These are phyloP conservation scores for Cryptops parisi DNA, from an alignment of 2,888 invertebrate genomes.

Conservation along the genomic window DNA sequence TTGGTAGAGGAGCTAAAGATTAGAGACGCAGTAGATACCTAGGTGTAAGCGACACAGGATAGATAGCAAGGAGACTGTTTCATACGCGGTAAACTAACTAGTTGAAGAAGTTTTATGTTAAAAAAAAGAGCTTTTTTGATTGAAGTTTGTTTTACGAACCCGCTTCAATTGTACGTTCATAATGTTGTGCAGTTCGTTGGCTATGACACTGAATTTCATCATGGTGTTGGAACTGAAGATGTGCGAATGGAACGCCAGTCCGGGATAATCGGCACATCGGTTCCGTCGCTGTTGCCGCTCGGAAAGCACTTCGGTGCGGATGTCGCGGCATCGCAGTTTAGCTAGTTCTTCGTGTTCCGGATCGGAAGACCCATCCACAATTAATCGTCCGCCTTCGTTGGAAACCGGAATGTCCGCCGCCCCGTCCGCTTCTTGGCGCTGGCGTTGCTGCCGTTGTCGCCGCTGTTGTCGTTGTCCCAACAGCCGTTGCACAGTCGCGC, in stretches of 20 bases:
- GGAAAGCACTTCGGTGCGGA: constrained; percentile 73
- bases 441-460: background rate
- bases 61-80: no score
- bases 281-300: constrained; percentile 48
- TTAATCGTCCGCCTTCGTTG: background rate
- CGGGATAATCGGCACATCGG: constrained; percentile 82
- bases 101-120: no score
- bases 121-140: no score
- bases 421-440: background rate
- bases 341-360: constrained; percentile 40
- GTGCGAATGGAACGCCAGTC: constrained; percentile 76
- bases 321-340: constrained; percentile 72
- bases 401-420: no score
- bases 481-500: no score
- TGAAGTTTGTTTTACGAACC: constrained; percentile 51
- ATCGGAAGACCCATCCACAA: background rate
- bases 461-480: no score
- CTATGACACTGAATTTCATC: constrained; percentile 95
- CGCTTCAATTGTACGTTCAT: constrained; percentile 90
- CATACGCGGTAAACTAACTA: no score
- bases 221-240: constrained; percentile 92
- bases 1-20: no score
- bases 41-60: no score
- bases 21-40: no score
- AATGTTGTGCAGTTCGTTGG: constrained; percentile 94